These are phyloP conservation scores for Drosophila mettleri DNA, from an alignment of 2,888 invertebrate species.

Conservation along the genomic window DNA sequence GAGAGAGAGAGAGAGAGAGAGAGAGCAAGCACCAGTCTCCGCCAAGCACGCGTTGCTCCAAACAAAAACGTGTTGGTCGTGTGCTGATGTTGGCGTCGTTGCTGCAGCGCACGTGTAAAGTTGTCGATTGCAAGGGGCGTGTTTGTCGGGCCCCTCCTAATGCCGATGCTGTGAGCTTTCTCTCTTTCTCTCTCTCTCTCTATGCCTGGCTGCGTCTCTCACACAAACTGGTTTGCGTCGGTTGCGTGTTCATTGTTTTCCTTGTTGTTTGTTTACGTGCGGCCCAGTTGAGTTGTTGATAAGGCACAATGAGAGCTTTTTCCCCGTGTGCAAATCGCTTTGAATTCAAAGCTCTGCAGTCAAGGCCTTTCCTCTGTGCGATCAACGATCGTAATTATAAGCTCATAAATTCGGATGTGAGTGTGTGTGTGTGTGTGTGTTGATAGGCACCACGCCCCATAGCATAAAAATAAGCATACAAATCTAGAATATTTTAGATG, in stretches of 20 bases:
- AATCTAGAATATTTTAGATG: neutral
- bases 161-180: constrained; percentile 38
- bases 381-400: constrained; percentile 45
- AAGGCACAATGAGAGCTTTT: constrained; percentile 56
- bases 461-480: constrained; percentile 4
- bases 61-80: constrained; percentile 70
- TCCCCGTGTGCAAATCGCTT: constrained; percentile 32
- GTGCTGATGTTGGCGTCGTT: constrained; percentile 51
- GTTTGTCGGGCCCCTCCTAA: constrained; percentile 57
- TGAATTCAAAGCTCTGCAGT: constrained; percentile 53
- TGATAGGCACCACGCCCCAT: constrained; percentile 44
- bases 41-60: constrained; percentile 44
- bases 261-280: constrained; percentile 71
- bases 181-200: constrained; percentile 15
- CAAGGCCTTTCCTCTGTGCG: constrained; percentile 53
- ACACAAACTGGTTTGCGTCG: constrained; percentile 56
- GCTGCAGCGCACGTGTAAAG: constrained; percentile 61
- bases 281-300: constrained; percentile 44
- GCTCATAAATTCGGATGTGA: constrained; percentile 7
- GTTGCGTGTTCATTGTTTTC: constrained; percentile 58
- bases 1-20: neutral
- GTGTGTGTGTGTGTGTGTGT: constrained; percentile 25
- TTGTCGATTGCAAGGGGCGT: constrained; percentile 42
- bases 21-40: constrained; percentile 11
- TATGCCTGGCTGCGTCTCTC: neutral